phyloP scores from a whole-genome alignment of 2,888 invertebrate genomes.

The Cheilosia grossa region DNA sequence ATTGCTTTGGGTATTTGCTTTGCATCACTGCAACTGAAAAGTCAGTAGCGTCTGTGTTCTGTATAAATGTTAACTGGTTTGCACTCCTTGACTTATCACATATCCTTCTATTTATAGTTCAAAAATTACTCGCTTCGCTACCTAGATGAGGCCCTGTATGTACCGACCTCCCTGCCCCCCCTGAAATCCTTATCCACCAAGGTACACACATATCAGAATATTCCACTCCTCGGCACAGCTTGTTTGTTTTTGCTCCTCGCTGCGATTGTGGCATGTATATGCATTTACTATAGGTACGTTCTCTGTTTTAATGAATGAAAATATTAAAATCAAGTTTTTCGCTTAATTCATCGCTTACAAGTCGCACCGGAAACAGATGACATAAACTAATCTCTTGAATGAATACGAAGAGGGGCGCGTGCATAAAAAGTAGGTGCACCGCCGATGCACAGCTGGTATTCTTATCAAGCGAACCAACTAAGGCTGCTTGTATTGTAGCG shows the following conservation, averaged over 20 bases:
- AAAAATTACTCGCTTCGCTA: constrained; percentile 32
- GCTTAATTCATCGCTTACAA: constrained; percentile 64
- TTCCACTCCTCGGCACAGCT: constrained; percentile 1
- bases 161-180: not conserved
- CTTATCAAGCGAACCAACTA: constrained; percentile 55
- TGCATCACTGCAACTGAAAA: constrained; percentile 9
- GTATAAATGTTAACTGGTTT: constrained; percentile 45
- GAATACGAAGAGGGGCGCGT: constrained; percentile 23
- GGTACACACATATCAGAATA: not conserved
- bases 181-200: constrained; percentile 29
- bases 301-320: constrained; percentile 67
- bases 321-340: constrained; percentile 71
- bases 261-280: not conserved
- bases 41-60: constrained; percentile 14
- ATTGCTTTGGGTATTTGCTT: not conserved
- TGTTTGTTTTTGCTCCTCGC: constrained; percentile 32
- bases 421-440: constrained; percentile 32
- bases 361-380: constrained; percentile 68
- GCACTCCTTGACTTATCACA: constrained; percentile 38
- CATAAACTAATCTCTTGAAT: constrained; percentile 65
- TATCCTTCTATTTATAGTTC: constrained; percentile 42
- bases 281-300: constrained; percentile 2
- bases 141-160: constrained; percentile 26
- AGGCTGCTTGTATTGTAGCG: constrained; percentile 30
- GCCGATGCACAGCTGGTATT: constrained; percentile 45